Conservation (phyloP, 2,888 invertebrate species). For the Tanypteryx hageni region DNA sequence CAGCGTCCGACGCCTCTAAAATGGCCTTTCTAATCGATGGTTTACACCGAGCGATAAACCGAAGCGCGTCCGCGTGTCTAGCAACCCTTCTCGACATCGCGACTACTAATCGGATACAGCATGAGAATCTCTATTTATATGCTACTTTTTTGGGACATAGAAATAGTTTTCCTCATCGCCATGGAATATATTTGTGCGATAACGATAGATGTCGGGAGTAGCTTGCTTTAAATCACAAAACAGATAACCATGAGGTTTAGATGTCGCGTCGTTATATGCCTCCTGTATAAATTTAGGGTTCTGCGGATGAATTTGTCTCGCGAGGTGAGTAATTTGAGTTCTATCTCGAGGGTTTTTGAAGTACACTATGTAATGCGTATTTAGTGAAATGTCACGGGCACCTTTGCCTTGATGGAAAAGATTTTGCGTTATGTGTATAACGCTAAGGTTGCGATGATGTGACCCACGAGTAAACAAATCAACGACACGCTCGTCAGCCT, state of each 20-base stretch:
- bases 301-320: slow-evolving; percentile 14
- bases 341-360: no score
- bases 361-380: no score
- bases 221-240: slow-evolving; percentile 68
- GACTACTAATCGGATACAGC: background rate
- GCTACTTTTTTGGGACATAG: background rate
- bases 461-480: no score
- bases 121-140: background rate
- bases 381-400: slow-evolving; percentile 67
- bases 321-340: no score
- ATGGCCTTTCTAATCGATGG: background rate
- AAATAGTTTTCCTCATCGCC: background rate
- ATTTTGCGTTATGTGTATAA: slow-evolving; percentile 69
- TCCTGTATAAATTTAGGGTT: slow-evolving; percentile 65
- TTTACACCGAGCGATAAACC: no score
- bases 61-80: background rate
- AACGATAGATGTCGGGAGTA: slow-evolving; percentile 66
- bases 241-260: slow-evolving; percentile 68
- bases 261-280: slow-evolving; percentile 68
- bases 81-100: background rate
- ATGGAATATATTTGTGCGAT: slow-evolving; percentile 65
- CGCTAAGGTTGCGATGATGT: slow-evolving; percentile 51
- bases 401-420: slow-evolving; percentile 69
- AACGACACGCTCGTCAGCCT: no score
- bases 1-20: background rate